Percentiles rank a stretch among this genome's conserved stretches.
phyloP scores from a whole-genome alignment of 2,113 vertebrate genomes.

The Benthochromis sp. region DNA sequence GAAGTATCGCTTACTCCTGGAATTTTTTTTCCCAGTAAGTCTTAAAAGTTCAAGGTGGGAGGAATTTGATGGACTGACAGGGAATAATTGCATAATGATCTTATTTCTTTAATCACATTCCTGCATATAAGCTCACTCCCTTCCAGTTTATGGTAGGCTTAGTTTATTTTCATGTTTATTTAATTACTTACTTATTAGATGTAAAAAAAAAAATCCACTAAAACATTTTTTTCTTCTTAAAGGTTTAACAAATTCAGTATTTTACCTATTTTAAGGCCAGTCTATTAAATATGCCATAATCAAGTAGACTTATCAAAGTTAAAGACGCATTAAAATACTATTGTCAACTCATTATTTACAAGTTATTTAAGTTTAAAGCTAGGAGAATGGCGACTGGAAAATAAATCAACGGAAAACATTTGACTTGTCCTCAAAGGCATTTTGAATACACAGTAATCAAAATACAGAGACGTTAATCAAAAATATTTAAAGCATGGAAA shows the following conservation, averaged over 20 bases:
- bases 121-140: neutral
- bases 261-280: neutral
- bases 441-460: neutral
- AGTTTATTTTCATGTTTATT: neutral
- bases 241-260: neutral
- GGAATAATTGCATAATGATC: neutral
- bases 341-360: neutral
- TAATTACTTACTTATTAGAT: neutral
- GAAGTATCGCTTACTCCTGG: neutral
- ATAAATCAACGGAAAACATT: neutral
- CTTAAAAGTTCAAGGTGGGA: neutral
- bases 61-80: neutral
- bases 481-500: neutral
- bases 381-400: neutral
- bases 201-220: neutral
- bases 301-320: neutral
- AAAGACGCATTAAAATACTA: neutral
- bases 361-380: neutral
- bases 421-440: neutral
- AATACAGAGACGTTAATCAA: neutral
- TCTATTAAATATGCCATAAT: neutral
- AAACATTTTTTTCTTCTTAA: neutral
- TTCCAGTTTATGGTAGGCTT: neutral
- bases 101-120: neutral
- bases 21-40: neutral